Conservation (phyloP, 2,888 invertebrate species). For the Augochlorella aurata region DNA sequence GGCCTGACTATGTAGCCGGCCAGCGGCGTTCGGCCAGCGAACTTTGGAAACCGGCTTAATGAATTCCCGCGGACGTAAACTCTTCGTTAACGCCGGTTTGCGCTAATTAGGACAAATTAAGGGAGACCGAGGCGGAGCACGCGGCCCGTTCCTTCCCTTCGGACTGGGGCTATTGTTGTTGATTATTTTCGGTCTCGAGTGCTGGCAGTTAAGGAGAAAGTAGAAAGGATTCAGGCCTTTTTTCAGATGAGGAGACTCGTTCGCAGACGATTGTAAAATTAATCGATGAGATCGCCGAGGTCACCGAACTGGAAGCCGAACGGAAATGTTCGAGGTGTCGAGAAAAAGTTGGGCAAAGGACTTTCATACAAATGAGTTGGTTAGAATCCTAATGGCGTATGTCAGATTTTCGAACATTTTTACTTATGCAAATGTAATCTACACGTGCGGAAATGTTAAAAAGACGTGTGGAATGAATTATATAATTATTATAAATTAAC, state of each 20-base stretch:
- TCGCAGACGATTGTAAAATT: not conserved
- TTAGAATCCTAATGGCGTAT: too few relatives aligned
- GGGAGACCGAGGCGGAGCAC: slow-evolving; percentile 45
- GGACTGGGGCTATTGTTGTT: slow-evolving; percentile 36
- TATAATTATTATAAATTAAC: too few relatives aligned
- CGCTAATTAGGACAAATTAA: slow-evolving; percentile 76
- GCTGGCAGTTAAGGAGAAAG: slow-evolving; percentile 38
- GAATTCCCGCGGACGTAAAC: slow-evolving; percentile 77
- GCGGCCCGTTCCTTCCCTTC: slow-evolving; percentile 10
- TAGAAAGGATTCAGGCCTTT: not conserved
- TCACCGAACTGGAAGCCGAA: not conserved
- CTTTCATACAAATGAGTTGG: too few relatives aligned
- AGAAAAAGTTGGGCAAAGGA: not conserved
- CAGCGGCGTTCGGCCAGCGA: slow-evolving; percentile 58
- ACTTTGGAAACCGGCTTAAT: slow-evolving; percentile 75
- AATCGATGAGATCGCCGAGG: not conserved
- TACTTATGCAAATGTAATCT: too few relatives aligned
- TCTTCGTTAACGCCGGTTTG: slow-evolving; percentile 77
- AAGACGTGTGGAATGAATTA: too few relatives aligned
- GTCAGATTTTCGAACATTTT: too few relatives aligned
- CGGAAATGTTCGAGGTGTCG: not conserved
- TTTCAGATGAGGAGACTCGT: not conserved
- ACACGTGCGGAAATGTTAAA: too few relatives aligned
- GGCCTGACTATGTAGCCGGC: slow-evolving; percentile 45
- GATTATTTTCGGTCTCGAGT: slow-evolving; percentile 33